Base-by-base conservation (phyloP, 2,113 vertebrate species). In the Strix uralensis region DNA sequence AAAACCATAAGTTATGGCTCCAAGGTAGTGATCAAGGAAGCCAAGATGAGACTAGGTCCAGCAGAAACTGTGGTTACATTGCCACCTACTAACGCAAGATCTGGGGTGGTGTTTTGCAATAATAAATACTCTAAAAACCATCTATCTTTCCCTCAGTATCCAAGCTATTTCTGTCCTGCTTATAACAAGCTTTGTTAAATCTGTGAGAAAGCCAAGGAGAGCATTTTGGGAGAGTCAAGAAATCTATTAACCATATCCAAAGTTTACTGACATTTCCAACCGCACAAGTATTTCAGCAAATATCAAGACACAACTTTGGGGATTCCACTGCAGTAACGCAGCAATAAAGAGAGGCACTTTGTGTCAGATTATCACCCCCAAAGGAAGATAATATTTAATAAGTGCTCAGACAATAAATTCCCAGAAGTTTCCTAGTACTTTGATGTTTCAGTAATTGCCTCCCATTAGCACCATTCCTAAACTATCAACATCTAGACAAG, bases 21-120 rank as follows among this genome's bases (percentile, higher is more conserved):
- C 3, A 19, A 74, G 25, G n/a, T 6, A 66, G 47, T 0, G 8
- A 27, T 36, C 42, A 15, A 42, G 65, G 65, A 51, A 15, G 42
- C 17, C 11, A 32, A 46, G 61, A 62, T 2, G 21, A 40, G 14
- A 25, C 3, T 5, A n/a, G 2, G 10, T 14, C 55, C 61, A 86
- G 66, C 29, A 66, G 46, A 89, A 51, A 29, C 4, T 3, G 7
- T 15, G 6, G 27, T 27, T 26, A 2, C 13, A 1, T 11, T 52
- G 22, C 29, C 46, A 52, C 30, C 46, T 47, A 38, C 22, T 22
- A 55, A 57, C 0, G 1, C 36, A 27, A 59, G 5, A 13, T 3
- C 23, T 40, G 44, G 42, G 22, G 32, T 20, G 7, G 7, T 7
- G 34, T n/a, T 51, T 66, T 25, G 4, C 30, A 30, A 14, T 15